Conservation (phyloP, 2,888 invertebrate genomes). For the Scaptomyza flava region DNA sequence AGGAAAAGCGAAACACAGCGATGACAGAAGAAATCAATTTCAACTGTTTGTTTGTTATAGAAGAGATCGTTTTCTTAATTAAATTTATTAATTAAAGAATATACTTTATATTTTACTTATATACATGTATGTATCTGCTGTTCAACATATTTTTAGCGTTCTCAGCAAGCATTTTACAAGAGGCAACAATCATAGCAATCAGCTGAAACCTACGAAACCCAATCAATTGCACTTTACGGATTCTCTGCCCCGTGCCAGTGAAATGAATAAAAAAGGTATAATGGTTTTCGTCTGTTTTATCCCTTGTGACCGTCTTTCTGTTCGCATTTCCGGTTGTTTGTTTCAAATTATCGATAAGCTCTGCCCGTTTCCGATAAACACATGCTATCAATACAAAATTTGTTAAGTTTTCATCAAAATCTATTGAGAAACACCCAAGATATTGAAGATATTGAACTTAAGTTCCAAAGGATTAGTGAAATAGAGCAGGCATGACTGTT, state of each 20-base stretch:
- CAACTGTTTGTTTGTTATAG: constrained; percentile 1
- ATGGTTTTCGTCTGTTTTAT: too few species aligned
- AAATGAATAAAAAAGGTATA: background rate
- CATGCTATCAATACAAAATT: background rate
- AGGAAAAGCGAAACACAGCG: constrained; percentile 1
- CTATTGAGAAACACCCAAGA: too few species aligned
- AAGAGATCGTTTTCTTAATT: constrained; percentile 12
- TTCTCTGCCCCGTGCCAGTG: background rate
- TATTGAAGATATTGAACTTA: too few species aligned
- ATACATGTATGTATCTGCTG: too few species aligned
- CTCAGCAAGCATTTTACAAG: constrained; percentile 20
- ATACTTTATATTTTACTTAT: background rate
- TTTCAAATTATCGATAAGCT: background rate
- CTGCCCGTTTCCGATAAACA: background rate
- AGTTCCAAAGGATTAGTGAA: too few species aligned
- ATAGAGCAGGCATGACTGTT: too few species aligned
- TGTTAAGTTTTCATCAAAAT: too few species aligned
- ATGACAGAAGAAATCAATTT: constrained; percentile 32
- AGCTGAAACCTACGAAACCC: constrained; percentile 6
- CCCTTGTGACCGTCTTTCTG: too few species aligned
- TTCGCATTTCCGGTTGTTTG: too few species aligned
- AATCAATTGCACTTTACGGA: constrained; percentile 20
- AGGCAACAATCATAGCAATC: constrained; percentile 20
- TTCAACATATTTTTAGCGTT: too few species aligned
- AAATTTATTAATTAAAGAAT: constrained; percentile 14